Evolutionary conservation across 2,113 vertebrate species (phyloP), one percentile per base, ranked within the genome.

Genomic region (Manacus vitellinus): DNA sequence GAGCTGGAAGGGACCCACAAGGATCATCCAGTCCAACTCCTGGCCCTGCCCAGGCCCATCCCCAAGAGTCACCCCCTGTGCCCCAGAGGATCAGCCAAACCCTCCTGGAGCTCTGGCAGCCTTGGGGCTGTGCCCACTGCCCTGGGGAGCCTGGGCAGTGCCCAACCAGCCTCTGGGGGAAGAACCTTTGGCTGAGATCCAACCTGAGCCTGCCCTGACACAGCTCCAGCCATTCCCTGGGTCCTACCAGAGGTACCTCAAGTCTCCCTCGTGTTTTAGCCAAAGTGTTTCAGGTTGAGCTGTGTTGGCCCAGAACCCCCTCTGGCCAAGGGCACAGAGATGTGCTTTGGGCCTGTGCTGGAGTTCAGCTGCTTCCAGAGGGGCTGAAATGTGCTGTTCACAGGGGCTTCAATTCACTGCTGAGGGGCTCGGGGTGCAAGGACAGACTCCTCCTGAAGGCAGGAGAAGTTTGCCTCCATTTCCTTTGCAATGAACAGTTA

Each of bases 401-500:
- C 25, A 46, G 44, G 21, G 25, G 13, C 10, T 72, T 33, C 20
- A 59, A 35, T 44, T 56, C 63, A 6, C 41, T 56, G 6, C 30
- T 39, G 8, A 9, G 2, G 7, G 31, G 11, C 41, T 80, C 49
- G 20, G n/a, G 12, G 10, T 39, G 56, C 41, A 67, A 68, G 73
- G 47, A 67, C 51, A 52, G 73, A 12, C 27, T 47, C 33, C 33
- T 78, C 27, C 12, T 59, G 54, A 44, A 47, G 43, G 52, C 47
- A 47, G 58, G 44, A 74, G 63, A 39, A 18, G n/a, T 88, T 72
- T 79, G 56, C n/a, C 47, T 89, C 55, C 52, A 15, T 54, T 39
- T 79, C 41, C 47, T 72, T n/a, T 67, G 58, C 78, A 66, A 4
- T n/a, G 66, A 93, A 56, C 71, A 65, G 39, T 90, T 93, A 89